phyloP scores from a whole-genome alignment of 2,113 vertebrate genomes.

The Cacatua alba region DNA sequence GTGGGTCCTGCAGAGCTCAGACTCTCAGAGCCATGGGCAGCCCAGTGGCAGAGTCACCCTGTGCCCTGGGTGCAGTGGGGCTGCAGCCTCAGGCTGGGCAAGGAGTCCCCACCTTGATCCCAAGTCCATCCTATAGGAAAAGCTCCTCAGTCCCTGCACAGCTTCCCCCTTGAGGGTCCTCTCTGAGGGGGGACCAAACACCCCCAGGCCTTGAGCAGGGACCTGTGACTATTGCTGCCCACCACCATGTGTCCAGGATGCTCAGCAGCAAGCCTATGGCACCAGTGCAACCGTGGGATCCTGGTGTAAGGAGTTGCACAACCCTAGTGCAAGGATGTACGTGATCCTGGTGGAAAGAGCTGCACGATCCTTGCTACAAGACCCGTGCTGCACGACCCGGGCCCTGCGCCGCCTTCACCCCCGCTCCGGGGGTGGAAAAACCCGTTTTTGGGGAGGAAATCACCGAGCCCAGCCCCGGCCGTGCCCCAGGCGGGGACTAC shows the following conservation, averaged over 20 bases:
- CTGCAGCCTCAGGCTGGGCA: not conserved
- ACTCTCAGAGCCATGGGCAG: not conserved
- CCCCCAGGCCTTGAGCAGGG: accelerated
- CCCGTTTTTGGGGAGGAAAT: not conserved
- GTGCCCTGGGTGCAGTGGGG: accelerated
- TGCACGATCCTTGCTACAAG: accelerated
- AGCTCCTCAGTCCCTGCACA: accelerated
- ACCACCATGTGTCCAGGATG: accelerated
- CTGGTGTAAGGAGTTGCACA: accelerated
- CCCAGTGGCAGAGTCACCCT: accelerated
- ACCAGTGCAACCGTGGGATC: accelerated
- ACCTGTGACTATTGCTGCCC: not conserved
- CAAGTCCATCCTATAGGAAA: not conserved
- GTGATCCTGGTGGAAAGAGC: accelerated
- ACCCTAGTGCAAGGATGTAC: accelerated
- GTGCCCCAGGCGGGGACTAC: not conserved
- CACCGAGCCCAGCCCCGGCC: not conserved
- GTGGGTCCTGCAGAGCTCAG: not conserved
- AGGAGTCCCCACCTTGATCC: not conserved
- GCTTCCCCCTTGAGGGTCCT: not conserved
- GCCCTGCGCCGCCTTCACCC: not conserved
- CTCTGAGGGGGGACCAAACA: accelerated
- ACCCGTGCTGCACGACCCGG: accelerated
- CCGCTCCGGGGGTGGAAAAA: not conserved
- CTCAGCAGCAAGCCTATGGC: accelerated